Percentiles rank a stretch among this genome's conserved stretches.
phyloP scores from a whole-genome alignment of 2,797 vertebrate species.

The Cynodonichthys magdalenae region DNA sequence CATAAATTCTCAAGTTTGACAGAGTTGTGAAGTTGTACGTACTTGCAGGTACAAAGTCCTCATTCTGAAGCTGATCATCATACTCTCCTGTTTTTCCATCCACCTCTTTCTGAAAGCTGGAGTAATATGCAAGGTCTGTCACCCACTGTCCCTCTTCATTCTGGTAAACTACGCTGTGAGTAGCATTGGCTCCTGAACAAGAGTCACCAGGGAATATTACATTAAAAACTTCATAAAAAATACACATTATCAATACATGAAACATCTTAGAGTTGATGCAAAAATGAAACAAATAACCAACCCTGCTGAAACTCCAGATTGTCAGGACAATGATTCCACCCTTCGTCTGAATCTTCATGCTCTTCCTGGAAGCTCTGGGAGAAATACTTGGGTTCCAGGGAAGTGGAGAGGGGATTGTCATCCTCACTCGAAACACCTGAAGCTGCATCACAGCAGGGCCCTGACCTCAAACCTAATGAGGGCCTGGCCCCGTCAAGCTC shows the following conservation, averaged over 20 bases:
- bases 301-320: slow-evolving; percentile 75
- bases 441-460: slow-evolving; percentile 60
- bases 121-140: slow-evolving; percentile 95
- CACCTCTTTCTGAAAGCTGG: slow-evolving; percentile 88
- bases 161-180: slow-evolving; percentile 89
- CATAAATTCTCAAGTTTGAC: background rate
- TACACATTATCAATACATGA: background rate
- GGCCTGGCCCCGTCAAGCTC: slow-evolving; percentile 54
- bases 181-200: slow-evolving; percentile 51
- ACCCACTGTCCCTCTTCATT: slow-evolving; percentile 97
- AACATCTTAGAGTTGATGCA: background rate
- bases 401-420: slow-evolving; percentile 58
- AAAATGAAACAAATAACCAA: slow-evolving; percentile 18
- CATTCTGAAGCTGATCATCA: slow-evolving; percentile 65
- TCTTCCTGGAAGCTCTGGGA: slow-evolving; percentile 79
- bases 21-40: slow-evolving; percentile 57
- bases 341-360: slow-evolving; percentile 68
- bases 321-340: slow-evolving; percentile 72
- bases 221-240: background rate
- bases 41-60: slow-evolving; percentile 89
- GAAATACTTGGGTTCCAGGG: slow-evolving; percentile 83
- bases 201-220: background rate
- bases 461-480: slow-evolving; percentile 60
- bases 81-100: slow-evolving; percentile 57
- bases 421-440: slow-evolving; percentile 52